Evolutionary conservation across 2,888 invertebrate species (phyloP).

Genomic region (Muschampia plurimacula): DNA sequence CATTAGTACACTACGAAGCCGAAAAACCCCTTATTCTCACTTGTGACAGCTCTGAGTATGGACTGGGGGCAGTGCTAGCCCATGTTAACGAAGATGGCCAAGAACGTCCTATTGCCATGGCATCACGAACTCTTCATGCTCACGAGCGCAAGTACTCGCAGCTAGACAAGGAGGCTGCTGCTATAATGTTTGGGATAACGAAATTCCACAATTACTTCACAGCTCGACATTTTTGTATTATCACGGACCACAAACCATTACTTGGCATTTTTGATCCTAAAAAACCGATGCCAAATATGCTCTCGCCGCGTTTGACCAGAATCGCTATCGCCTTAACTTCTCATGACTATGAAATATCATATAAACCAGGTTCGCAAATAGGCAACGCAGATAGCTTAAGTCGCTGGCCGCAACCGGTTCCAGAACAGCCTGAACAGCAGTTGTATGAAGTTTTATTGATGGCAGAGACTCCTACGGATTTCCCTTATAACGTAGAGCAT

Average conservation of each 20-base stretch:
- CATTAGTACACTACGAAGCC: slow-evolving; percentile 44
- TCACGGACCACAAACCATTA: slow-evolving; percentile 46
- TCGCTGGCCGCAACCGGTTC: slow-evolving; percentile 45
- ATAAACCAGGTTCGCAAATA: slow-evolving; percentile 45
- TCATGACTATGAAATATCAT: slow-evolving; percentile 45
- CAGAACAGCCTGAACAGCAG: slow-evolving; percentile 30
- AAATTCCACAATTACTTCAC: slow-evolving; percentile 43
- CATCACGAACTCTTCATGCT: slow-evolving; percentile 40
- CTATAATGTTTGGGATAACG: slow-evolving; percentile 44
- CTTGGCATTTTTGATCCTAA: slow-evolving; percentile 42
- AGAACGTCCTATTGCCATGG: slow-evolving; percentile 41
- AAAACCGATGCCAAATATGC: slow-evolving; percentile 42
- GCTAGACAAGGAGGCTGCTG: slow-evolving; percentile 43
- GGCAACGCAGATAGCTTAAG: slow-evolving; percentile 46
- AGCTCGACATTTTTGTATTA: slow-evolving; percentile 39
- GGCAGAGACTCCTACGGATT: slow-evolving; percentile 40
- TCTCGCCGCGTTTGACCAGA: slow-evolving; percentile 45
- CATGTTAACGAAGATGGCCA: slow-evolving; percentile 39
- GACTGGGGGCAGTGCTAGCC: slow-evolving; percentile 42
- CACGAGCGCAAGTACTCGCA: slow-evolving; percentile 43
- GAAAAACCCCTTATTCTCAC: slow-evolving; percentile 41
- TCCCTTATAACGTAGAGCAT: slow-evolving; percentile 33
- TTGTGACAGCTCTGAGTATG: slow-evolving; percentile 47
- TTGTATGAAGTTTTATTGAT: slow-evolving; percentile 42
- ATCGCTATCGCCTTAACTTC: slow-evolving; percentile 45